Conservation (phyloP, 2,888 invertebrate species). For the Cephus spinipes region DNA sequence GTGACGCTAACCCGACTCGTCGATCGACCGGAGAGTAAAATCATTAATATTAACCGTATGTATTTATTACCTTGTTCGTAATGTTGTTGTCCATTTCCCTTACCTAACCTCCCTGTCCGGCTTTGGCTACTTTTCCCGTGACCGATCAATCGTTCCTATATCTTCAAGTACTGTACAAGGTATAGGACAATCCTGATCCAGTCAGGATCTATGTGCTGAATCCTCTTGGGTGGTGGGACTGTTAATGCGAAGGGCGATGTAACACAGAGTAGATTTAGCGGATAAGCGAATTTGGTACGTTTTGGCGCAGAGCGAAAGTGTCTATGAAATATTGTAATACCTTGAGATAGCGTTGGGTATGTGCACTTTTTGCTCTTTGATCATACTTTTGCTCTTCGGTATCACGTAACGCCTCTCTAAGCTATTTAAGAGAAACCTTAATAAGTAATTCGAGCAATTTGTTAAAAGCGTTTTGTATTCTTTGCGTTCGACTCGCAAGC, state of each 20-base stretch:
- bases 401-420: neutral
- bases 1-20: neutral
- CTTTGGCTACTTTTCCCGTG: neutral
- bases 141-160: neutral
- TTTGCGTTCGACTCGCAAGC: neutral
- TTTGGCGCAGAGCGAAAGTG: neutral
- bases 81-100: neutral
- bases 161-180: neutral
- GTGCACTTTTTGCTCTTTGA: neutral
- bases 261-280: neutral
- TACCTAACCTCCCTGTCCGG: neutral
- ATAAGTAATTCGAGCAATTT: neutral
- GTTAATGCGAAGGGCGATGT: neutral
- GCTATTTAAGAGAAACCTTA: neutral
- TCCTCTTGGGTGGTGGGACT: neutral
- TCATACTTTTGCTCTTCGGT: neutral
- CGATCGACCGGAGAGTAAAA: slow-evolving; percentile 5
- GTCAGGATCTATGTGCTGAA: neutral
- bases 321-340: neutral
- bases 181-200: neutral
- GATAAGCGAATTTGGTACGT: neutral
- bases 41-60: slow-evolving; percentile 11
- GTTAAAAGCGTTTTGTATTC: neutral
- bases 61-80: slow-evolving; percentile 12
- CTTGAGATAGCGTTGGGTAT: neutral